Percentiles rank a stretch among this genome's conserved stretches.
phyloP scores from a whole-genome alignment of 2,888 invertebrate genomes.

The Clitarchus hookeri region DNA sequence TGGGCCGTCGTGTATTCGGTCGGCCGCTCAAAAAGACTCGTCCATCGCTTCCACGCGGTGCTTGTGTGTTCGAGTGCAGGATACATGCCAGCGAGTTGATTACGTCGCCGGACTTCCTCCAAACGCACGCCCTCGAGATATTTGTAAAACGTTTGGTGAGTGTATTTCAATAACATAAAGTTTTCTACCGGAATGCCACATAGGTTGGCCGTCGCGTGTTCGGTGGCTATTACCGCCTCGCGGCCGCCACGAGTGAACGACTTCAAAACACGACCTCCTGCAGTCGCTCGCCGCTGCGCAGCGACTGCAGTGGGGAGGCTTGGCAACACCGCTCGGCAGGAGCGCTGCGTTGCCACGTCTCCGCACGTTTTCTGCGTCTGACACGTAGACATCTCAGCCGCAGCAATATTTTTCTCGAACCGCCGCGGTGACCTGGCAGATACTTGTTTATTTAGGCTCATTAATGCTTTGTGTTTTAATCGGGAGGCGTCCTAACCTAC shows the following conservation, averaged over 20 bases:
- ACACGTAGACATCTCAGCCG: too few relatives aligned
- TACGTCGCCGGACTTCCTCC: neutral
- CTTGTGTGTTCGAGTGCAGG: neutral
- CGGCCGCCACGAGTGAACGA: neutral
- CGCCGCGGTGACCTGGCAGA: too few relatives aligned
- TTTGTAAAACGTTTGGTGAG: neutral
- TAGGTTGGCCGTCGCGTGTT: neutral
- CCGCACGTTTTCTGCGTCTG: neutral
- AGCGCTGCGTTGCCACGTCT: conserved; percentile 6
- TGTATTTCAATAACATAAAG: neutral
- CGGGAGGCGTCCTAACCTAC: too few relatives aligned
- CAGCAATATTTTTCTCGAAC: too few relatives aligned
- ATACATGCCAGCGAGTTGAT: neutral
- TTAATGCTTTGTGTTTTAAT: too few relatives aligned
- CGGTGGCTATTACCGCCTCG: neutral
- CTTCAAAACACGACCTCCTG: neutral
- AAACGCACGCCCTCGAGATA: neutral
- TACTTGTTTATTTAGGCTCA: too few relatives aligned
- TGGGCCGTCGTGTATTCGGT: neutral
- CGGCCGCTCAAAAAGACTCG: too few relatives aligned
- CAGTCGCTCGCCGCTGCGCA: neutral
- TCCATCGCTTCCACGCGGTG: neutral
- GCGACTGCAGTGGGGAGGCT: neutral
- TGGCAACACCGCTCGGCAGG: neutral
- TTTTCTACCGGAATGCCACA: neutral